A percentile compares a stretch with the other conserved stretches of the same genome.
phyloP scores from a whole-genome alignment of 2,888 invertebrate species.

The Bruchidius siliquastri region DNA sequence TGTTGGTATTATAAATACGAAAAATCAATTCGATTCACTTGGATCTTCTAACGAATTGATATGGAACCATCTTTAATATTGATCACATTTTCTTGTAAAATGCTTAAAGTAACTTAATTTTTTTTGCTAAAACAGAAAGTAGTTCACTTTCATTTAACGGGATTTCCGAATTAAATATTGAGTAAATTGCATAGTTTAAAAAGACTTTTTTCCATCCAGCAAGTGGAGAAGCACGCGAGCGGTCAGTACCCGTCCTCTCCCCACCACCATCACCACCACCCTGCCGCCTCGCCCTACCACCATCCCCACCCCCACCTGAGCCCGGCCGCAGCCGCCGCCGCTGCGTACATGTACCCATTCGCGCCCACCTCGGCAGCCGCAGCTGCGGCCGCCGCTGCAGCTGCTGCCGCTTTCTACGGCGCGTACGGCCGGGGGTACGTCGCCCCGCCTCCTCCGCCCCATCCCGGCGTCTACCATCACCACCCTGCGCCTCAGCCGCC shows the following conservation, averaged over 20 bases:
- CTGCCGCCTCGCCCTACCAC: slow-evolving; percentile 40
- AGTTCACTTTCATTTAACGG: no score
- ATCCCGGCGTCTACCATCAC: slow-evolving; percentile 39
- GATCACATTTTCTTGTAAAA: no score
- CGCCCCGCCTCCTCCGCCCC: slow-evolving; percentile 35
- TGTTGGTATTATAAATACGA: no score
- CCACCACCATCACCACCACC: neutral
- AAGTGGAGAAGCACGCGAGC: slow-evolving; percentile 33
- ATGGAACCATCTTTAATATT: no score
- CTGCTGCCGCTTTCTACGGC: slow-evolving; percentile 21
- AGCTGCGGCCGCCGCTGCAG: slow-evolving; percentile 37
- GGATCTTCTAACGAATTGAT: no score
- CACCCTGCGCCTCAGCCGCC: slow-evolving; percentile 41
- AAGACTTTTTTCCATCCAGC: slow-evolving; percentile 22
- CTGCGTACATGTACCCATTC: slow-evolving; percentile 22
- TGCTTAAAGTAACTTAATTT: no score
- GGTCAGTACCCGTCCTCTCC: slow-evolving; percentile 8
- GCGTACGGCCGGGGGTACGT: slow-evolving; percentile 35
- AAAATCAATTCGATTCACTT: no score
- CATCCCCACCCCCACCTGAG: slow-evolving; percentile 46
- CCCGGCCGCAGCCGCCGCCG: slow-evolving; percentile 34
- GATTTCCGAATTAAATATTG: no score
- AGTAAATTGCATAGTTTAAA: no score
- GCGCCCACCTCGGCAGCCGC: slow-evolving; percentile 40
- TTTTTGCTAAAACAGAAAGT: no score